These are phyloP conservation scores for Pyralis farinalis DNA, from an alignment of 2,888 invertebrate species.

Conservation along the genomic window DNA sequence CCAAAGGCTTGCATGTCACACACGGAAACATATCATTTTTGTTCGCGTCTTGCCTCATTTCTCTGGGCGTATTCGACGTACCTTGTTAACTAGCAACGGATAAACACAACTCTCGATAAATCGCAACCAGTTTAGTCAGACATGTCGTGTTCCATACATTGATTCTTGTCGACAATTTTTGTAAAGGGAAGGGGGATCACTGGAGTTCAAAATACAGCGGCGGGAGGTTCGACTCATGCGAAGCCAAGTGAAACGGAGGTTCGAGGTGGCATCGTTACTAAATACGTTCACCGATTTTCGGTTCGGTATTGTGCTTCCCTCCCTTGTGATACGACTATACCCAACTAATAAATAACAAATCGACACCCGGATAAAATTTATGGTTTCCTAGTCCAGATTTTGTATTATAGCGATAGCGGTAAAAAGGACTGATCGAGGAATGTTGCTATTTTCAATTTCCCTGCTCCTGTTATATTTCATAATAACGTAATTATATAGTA, in stretches of 20 bases:
- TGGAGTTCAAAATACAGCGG: conserved; percentile 52
- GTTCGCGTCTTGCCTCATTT: conserved; percentile 62
- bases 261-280: conserved; percentile 67
- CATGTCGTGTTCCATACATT: conserved; percentile 43
- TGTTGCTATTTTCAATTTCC: conserved; percentile 46
- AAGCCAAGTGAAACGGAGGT: conserved; percentile 58
- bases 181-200: conserved; percentile 39
- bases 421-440: conserved; percentile 47
- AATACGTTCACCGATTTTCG: conserved; percentile 68
- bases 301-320: conserved; percentile 62
- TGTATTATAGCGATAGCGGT: conserved; percentile 42
- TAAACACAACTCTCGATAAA: conserved; percentile 59
- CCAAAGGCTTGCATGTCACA: conserved; percentile 51
- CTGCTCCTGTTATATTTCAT: conserved; percentile 19
- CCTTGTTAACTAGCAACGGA: conserved; percentile 42
- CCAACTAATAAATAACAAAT: conserved; percentile 79
- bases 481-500: conserved; percentile 19
- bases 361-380: conserved; percentile 75
- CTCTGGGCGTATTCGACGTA: conserved; percentile 44
- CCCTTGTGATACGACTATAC: conserved; percentile 75
- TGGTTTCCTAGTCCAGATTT: conserved; percentile 66
- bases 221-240: conserved; percentile 39
- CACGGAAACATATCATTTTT: conserved; percentile 60
- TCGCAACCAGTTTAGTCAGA: conserved; percentile 43
- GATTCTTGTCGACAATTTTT: conserved; percentile 30